These are phyloP conservation scores for Cossypha niveicapilla DNA, from an alignment of 2,797 vertebrate genomes.

Conservation along the genomic window DNA sequence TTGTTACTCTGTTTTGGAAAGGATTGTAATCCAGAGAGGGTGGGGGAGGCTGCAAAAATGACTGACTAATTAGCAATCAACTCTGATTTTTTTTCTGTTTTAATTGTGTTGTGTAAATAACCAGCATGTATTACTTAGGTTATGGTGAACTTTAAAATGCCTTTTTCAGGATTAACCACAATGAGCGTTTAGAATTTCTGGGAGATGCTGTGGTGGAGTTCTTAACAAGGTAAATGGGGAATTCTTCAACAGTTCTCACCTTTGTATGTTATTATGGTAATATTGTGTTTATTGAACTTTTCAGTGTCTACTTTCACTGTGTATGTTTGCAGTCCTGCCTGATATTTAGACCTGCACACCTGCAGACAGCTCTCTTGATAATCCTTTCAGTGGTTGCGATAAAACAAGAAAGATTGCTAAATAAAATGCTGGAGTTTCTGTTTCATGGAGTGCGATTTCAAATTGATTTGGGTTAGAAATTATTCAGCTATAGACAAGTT, in stretches of 20 bases:
- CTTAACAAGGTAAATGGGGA: conserved; percentile 88
- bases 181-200: conserved; percentile 95
- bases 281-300: not conserved
- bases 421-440: conserved; percentile 56
- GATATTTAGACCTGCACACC: not conserved
- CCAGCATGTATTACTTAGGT: not conserved
- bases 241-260: not conserved
- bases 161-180: conserved; percentile 92
- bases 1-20: not conserved
- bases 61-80: not conserved
- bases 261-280: not conserved
- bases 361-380: conserved; percentile 17
- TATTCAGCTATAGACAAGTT: conserved; percentile 23
- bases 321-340: not conserved
- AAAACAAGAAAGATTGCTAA: conserved; percentile 53
- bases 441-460: conserved; percentile 53
- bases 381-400: conserved; percentile 1
- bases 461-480: conserved; percentile 50
- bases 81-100: not conserved
- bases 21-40: not conserved
- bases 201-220: conserved; percentile 99
- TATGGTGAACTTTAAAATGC: conserved; percentile 18
- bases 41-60: not conserved
- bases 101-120: not conserved
- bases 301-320: not conserved